phyloP scores from a whole-genome alignment of 1,140 invertebrate species.

The Hylyphantes graminicola region DNA sequence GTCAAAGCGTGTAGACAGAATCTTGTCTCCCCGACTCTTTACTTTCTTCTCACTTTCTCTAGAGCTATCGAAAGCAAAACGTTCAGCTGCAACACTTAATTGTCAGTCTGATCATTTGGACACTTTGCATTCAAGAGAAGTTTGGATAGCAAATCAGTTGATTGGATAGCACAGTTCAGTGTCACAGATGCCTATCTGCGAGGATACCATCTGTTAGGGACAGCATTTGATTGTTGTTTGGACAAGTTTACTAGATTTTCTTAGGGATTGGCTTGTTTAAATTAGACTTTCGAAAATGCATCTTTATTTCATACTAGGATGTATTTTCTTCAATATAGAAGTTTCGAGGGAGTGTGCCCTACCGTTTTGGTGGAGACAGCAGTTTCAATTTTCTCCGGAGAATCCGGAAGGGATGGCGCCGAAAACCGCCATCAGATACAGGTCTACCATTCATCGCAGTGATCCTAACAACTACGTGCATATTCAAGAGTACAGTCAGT shows the following conservation, averaged over 20 bases:
- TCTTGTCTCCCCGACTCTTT: conserved; percentile 40
- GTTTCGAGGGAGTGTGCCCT: conserved; percentile 42
- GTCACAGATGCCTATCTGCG: too few species aligned
- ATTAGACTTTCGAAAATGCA: neutral
- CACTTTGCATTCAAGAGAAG: neutral
- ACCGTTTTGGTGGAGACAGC: conserved; percentile 51
- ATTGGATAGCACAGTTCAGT: too few species aligned
- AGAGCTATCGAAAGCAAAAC: conserved; percentile 20
- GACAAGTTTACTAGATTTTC: too few species aligned
- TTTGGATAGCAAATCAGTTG: too few species aligned
- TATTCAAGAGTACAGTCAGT: conserved; percentile 51
- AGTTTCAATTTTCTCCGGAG: conserved; percentile 34
- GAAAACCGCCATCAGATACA: conserved; percentile 42
- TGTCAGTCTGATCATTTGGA: conserved; percentile 22
- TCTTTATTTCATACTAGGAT: conserved; percentile 4
- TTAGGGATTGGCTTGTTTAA: neutral
- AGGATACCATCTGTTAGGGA: too few species aligned
- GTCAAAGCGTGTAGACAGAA: conserved; percentile 25
- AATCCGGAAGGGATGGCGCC: conserved; percentile 7
- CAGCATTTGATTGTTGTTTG: too few species aligned
- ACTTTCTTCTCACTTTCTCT: conserved; percentile 10
- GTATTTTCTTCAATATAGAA: conserved; percentile 19
- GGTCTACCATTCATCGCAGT: conserved; percentile 7
- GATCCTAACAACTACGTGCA: conserved; percentile 46
- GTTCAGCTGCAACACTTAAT: conserved; percentile 29